Evolutionary conservation across 2,888 invertebrate species (phyloP), one percentile per base, ranked within the genome.

Genomic region (Eucera pruinosa): DNA sequence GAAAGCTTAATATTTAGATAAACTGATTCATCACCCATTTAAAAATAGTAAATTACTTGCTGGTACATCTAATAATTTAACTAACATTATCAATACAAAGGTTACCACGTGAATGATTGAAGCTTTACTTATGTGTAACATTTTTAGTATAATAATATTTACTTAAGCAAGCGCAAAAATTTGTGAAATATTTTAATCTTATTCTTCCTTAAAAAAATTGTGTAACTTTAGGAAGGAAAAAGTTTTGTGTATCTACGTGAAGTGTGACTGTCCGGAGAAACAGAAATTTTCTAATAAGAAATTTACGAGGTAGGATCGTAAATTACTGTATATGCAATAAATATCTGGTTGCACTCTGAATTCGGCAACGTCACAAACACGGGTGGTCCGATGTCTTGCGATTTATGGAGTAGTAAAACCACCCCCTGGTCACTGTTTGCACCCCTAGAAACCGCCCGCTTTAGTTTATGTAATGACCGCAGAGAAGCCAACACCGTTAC

Each of bases 321-420:
- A 62, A 66, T 73, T 50, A 41, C 61, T 41, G 23, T n/a, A 13
- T 23, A 23, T 3, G 62, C 50, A 57, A 41, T 66, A 75, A 75
- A 75, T 77, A 58, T 60, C 60, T 54, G 61, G 41, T 20, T n/a
- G 43, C 52, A 27, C 30, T 57, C 55, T 50, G 62, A 68, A 50
- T 75, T 64, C 77, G 60, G 50, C 45, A 55, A 43, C 30, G 67
- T 77, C 77, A 75, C 47, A 65, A 69, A 58, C 72, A 68, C 50
- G 39, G 50, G 41, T 41, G 58, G 23, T 41, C 72, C 76, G 43
- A 69, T 77, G 80, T 73, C 72, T 73, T 77, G 77, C 69, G 71
- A 80, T 80, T 81, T 81, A 81, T 81, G 80, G 81, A 69, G 72
- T 76, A 75, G 67, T 77, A 73, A 77, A 81, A 65, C 72, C 65